A percentile compares a stretch with the other conserved stretches of the same genome.
phyloP scores from a whole-genome alignment of 2,113 vertebrate species.

The Mohoua ochrocephala region DNA sequence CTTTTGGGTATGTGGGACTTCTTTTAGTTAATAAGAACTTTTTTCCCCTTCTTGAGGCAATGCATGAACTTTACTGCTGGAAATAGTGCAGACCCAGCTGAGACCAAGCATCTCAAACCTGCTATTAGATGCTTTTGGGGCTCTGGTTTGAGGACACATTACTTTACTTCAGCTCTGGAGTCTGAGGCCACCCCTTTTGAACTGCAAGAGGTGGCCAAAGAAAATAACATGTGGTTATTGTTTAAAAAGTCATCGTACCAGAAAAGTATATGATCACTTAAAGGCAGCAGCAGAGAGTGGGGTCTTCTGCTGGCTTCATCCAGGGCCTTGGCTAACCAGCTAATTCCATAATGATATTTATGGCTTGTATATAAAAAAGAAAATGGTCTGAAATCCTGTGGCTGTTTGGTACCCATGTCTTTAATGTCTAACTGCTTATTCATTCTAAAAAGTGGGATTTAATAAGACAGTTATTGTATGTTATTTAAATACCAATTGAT shows the following conservation, averaged over 20 bases:
- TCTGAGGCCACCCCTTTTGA: background rate
- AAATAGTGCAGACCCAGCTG: background rate
- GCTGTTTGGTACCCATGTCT: conserved; percentile 13
- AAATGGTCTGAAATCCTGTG: conserved; percentile 55
- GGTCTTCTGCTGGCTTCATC: conserved; percentile 20
- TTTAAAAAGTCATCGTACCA: background rate
- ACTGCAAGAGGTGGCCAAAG: background rate
- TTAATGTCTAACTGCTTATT: conserved; percentile 52
- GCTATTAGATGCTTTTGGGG: conserved; percentile 43
- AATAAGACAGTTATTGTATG: conserved; percentile 65
- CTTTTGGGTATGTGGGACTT: background rate
- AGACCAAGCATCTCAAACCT: conserved; percentile 31
- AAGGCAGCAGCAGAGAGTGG: conserved; percentile 9
- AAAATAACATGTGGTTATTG: conserved; percentile 41
- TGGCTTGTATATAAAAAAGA: conserved; percentile 23
- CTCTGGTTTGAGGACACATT: background rate
- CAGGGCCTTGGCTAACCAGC: conserved; percentile 34
- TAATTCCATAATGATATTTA: conserved; percentile 59
- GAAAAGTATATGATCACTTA: conserved; percentile 35
- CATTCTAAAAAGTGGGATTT: conserved; percentile 47
- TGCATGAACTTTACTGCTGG: background rate
- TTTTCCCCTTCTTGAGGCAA: background rate
- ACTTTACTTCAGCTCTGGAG: background rate
- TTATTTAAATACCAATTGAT: conserved; percentile 68
- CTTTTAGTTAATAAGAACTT: background rate